Evolutionary conservation across 2,113 vertebrate genomes (phyloP), one percentile per base, ranked within the genome.

Genomic region (Corydoras maculifer): DNA sequence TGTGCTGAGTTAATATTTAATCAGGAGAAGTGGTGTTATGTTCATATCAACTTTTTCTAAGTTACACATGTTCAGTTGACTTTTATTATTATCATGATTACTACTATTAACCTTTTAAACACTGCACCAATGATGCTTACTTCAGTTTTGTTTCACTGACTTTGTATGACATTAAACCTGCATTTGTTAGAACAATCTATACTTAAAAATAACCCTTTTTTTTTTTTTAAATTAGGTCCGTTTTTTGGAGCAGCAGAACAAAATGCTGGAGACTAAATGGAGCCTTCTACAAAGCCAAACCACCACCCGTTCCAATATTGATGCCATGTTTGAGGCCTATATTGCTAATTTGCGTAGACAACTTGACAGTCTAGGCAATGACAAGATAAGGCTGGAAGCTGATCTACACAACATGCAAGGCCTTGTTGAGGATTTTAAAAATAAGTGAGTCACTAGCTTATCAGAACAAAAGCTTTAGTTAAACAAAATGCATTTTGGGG

Each of bases 261-360:
- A 98, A 83, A 93, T 98, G 82, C 85, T 99, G 80, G 95, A 98
- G 82, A 97, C 96, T 84, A 97, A 98, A 80, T 98, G 94, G 94
- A 85, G 4, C 29, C 86, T 98, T 14, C 87, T 98, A 49, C 94
- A 98, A 73, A 92, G 93, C 0, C 94, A 98, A 85, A 92, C 94
- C 73, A 82, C 82, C 18, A 72, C 70, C 35, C 79, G 43, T 1
- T 79, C 82, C 80, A 93, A 86, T 83, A 90, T 97, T n/a, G 94
- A 99, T 2, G 85, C 81, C 0, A 85, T 96, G 82, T 93, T 93
- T 0, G 92, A 99, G 81, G 86, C 86, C 66, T 94, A 93, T 78
- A 91, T 94, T 32, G 84, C 76, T 79, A 93, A 89, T 84, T 83
- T 98, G 80, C 88, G 87, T 71, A 91, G 91, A 78, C 94, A 97